Conservation (phyloP, 2,797 vertebrate genomes). For the Ctenopoma multispine region DNA sequence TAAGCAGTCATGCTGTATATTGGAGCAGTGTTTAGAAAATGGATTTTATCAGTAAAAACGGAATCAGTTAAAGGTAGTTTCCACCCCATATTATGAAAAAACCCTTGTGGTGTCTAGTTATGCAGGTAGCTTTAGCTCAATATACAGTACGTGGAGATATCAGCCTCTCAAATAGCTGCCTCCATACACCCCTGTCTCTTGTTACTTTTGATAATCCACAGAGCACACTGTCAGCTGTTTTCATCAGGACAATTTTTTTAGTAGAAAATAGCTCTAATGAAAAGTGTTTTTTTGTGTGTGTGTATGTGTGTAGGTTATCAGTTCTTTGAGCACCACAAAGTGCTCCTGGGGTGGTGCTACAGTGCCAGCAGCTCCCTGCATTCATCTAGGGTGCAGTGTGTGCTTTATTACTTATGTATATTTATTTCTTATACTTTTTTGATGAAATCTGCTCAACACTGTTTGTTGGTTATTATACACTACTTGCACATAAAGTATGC, state of each 20-base stretch:
- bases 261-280: conserved; percentile 1
- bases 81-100: conserved; percentile 1
- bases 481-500: neutral
- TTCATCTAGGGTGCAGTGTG: neutral
- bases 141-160: conserved; percentile 2
- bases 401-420: neutral
- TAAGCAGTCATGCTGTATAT: conserved; percentile 29
- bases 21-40: conserved; percentile 25
- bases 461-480: neutral
- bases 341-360: neutral
- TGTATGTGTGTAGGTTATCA: neutral
- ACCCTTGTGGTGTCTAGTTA: neutral
- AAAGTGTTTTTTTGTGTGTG: neutral
- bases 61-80: conserved; percentile 11
- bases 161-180: neutral
- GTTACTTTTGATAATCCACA: conserved; percentile 12
- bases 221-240: neutral
- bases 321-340: conserved; percentile 3
- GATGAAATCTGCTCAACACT: neutral
- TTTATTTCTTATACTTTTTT: neutral
- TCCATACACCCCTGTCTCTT: neutral
- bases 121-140: conserved; percentile 6
- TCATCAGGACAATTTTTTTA: neutral
- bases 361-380: too few relatives aligned
- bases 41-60: conserved; percentile 19